These are phyloP conservation scores for Xanthorhoe designata DNA, from an alignment of 2,888 invertebrate genomes.

Conservation along the genomic window DNA sequence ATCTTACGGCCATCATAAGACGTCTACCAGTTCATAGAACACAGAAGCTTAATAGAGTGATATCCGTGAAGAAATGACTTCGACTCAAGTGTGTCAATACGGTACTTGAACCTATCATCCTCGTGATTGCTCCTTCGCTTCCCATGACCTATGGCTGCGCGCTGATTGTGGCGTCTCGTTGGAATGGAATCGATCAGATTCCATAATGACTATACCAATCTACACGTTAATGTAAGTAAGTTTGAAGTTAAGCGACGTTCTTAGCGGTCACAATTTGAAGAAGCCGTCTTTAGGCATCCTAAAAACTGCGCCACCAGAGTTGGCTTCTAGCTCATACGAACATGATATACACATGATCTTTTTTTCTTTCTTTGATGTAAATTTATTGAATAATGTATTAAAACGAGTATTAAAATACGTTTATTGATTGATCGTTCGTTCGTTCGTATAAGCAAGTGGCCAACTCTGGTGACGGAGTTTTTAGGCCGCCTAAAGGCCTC, in stretches of 20 bases:
- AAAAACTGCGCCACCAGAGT: too few species aligned
- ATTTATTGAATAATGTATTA: too few species aligned
- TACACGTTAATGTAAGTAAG: not conserved
- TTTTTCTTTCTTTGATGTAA: too few species aligned
- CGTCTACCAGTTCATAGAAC: not conserved
- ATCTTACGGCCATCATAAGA: constrained; percentile 2
- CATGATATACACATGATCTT: too few species aligned
- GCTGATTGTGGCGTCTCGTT: constrained; percentile 28
- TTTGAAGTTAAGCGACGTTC: not conserved
- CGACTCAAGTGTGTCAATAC: constrained; percentile 39
- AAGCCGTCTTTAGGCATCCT: too few species aligned
- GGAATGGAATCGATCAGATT: constrained; percentile 24
- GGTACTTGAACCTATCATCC: constrained; percentile 33
- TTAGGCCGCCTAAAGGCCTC: too few species aligned
- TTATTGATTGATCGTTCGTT: too few species aligned
- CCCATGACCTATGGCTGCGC: constrained; percentile 34
- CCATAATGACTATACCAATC: not conserved
- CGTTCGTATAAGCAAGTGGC: too few species aligned
- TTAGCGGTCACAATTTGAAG: not conserved
- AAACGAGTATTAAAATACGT: too few species aligned
- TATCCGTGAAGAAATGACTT: constrained; percentile 31
- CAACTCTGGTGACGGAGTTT: too few species aligned
- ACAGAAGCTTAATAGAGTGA: constrained; percentile 20
- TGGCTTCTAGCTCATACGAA: too few species aligned
- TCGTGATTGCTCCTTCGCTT: constrained; percentile 27